Base-by-base conservation (phyloP, 2,888 invertebrate genomes). In the Zaprionus lineosus region DNA sequence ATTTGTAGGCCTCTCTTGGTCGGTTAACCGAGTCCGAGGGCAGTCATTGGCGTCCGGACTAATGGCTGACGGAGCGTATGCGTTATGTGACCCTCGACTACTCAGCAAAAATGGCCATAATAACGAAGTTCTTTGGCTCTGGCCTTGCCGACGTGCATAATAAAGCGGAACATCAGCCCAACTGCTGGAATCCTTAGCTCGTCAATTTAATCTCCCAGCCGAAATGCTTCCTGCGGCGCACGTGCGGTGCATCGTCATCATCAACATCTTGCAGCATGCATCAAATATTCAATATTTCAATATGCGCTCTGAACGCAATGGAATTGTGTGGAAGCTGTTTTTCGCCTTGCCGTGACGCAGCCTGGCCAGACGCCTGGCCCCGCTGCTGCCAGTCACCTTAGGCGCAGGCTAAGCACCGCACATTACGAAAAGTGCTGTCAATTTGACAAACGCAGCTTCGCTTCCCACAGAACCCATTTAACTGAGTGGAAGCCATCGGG, bases 181-280 rank as follows among this genome's bases (percentile, higher is more conserved):
- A 12, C 51, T 36, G 59, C 29, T 47, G 34, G 44, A 61, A 60
- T 56, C 66, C 70, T 29, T 62, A 56, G 59, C 52, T 46, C 77
- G 70, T 84, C 84, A 70, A 47, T 74, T 79, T 56, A 39, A 79
- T 64, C 75, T 57, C 55, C n/a, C n/a, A n/a, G n/a, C n/a, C n/a
- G n/a, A n/a, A n/a, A n/a, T n/a, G n/a, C n/a, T n/a, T n/a, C n/a
- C n/a, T n/a, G n/a, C n/a, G n/a, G n/a, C n/a, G n/a, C n/a, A n/a
- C n/a, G 51, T 51, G 14, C 47, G 29, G 19, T 52, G 39, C 60
- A 39, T 59, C 52, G 58, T 40, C 43, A 40, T 52, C 61, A 31
- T 36, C n/a, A n/a, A n/a, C n/a, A n/a, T n/a, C n/a, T n/a, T n/a
- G n/a, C n/a, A n/a, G 41, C 51, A 56, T 65, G 48, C 50, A 58